A percentile compares a stretch with the other conserved stretches of the same genome.
Conservation (phyloP, 2,113 vertebrate species). For the Pongo pygmaeus region DNA sequence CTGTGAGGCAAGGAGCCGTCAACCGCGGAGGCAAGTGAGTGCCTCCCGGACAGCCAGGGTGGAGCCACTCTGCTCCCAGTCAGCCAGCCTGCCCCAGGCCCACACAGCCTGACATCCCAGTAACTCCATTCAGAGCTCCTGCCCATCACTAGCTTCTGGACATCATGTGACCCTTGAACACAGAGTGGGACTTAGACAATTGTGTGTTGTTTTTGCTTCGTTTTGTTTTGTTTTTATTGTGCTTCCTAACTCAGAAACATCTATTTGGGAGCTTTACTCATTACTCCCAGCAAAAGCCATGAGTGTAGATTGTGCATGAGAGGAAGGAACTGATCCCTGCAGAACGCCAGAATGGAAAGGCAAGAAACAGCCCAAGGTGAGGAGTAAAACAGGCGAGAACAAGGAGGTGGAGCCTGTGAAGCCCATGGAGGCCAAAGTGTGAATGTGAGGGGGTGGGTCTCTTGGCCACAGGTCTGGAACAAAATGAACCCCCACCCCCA, state of each 20-base stretch:
- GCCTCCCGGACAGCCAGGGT: too few relatives aligned
- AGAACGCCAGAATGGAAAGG: too few relatives aligned
- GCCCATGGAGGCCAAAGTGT: too few relatives aligned
- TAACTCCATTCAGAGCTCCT: too few relatives aligned
- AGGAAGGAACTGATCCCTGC: rapidly evolving
- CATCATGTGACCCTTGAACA: too few relatives aligned
- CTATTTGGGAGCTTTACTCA: background rate
- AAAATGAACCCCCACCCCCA: rapidly evolving
- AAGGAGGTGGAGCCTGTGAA: background rate
- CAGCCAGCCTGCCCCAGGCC: background rate
- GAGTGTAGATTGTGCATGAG: rapidly evolving
- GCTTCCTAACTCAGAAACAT: background rate
- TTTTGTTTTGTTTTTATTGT: background rate
- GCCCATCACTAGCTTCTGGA: background rate
- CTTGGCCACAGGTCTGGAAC: too few relatives aligned
- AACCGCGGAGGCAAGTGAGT: background rate
- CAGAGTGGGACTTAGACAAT: too few relatives aligned
- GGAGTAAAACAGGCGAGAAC: background rate
- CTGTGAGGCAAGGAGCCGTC: background rate
- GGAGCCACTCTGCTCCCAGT: background rate
- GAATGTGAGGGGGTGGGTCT: background rate
- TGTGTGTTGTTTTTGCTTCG: background rate
- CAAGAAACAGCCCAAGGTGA: background rate
- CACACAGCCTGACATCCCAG: background rate
- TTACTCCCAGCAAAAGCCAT: background rate